These are phyloP conservation scores for Phoxinus phoxinus DNA, from an alignment of 2,113 vertebrate species.

Conservation along the genomic window DNA sequence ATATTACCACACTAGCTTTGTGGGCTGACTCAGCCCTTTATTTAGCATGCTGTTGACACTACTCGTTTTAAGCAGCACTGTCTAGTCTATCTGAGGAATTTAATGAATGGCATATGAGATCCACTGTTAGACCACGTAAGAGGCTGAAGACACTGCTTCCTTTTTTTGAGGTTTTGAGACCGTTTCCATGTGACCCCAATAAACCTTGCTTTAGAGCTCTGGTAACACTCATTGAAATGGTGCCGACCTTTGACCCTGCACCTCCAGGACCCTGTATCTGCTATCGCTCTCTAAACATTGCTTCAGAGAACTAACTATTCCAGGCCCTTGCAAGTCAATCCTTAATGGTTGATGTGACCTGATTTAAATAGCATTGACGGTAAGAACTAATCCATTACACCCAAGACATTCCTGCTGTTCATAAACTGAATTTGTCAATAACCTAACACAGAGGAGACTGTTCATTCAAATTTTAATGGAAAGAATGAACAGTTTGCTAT, in stretches of 20 bases:
- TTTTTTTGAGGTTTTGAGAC: neutral
- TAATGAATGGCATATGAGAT: conserved; percentile 24
- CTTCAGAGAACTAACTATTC: neutral
- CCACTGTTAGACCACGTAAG: neutral
- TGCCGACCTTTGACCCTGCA: conserved; percentile 47
- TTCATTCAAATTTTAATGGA: neutral
- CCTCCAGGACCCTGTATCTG: conserved; percentile 9
- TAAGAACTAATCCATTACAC: conserved; percentile 22
- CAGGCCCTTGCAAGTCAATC: neutral
- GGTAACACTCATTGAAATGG: conserved; percentile 52
- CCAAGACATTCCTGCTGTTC: conserved; percentile 24
- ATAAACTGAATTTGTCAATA: conserved; percentile 1
- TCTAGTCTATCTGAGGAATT: conserved; percentile 8
- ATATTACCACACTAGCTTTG: neutral
- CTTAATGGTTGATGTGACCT: conserved; percentile 34
- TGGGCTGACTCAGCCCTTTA: conserved; percentile 16
- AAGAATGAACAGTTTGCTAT: neutral
- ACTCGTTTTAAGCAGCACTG: conserved; percentile 23
- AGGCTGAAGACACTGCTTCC: neutral
- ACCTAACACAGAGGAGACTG: neutral
- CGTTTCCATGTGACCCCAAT: conserved; percentile 13
- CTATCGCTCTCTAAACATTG: conserved; percentile 44
- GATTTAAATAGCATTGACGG: conserved; percentile 42
- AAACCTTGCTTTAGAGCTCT: conserved; percentile 44
- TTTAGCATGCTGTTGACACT: conserved; percentile 31